Evolutionary conservation across 2,113 vertebrate genomes (phyloP).

Genomic region (Ploceus nigricollis): DNA sequence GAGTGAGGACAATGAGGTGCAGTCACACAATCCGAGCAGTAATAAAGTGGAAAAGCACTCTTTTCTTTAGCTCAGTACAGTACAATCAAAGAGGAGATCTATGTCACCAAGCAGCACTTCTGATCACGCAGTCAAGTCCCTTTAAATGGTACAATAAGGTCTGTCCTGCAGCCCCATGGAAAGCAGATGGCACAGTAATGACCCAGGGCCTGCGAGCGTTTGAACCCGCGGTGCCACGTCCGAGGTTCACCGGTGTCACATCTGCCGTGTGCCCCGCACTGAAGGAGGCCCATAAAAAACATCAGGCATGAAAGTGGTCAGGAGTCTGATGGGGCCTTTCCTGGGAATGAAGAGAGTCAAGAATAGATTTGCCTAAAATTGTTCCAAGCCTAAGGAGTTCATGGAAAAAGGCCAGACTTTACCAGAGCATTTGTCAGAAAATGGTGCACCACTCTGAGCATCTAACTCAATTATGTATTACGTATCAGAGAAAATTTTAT

Average conservation of each 20-base stretch:
- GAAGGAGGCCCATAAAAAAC: neutral
- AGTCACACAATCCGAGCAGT: accelerated
- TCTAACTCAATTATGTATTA: neutral
- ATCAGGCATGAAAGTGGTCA: neutral
- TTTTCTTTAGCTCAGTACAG: neutral
- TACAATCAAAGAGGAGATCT: neutral
- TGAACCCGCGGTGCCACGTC: neutral
- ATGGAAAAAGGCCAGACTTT: neutral
- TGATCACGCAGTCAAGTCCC: neutral
- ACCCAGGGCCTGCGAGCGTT: neutral
- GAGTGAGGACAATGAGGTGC: neutral
- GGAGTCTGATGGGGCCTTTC: neutral
- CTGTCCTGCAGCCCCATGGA: neutral
- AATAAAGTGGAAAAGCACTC: neutral
- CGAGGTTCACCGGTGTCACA: neutral
- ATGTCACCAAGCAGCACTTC: neutral
- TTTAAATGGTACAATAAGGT: neutral
- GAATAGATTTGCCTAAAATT: neutral
- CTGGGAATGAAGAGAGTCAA: neutral
- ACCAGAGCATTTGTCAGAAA: neutral
- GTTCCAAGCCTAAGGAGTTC: neutral
- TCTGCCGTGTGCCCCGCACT: neutral
- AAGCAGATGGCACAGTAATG: neutral
- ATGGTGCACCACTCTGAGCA: neutral
- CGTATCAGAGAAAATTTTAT: neutral